phyloP scores from a whole-genome alignment of 2,888 invertebrate genomes.

The Hypomecis atomaria region DNA sequence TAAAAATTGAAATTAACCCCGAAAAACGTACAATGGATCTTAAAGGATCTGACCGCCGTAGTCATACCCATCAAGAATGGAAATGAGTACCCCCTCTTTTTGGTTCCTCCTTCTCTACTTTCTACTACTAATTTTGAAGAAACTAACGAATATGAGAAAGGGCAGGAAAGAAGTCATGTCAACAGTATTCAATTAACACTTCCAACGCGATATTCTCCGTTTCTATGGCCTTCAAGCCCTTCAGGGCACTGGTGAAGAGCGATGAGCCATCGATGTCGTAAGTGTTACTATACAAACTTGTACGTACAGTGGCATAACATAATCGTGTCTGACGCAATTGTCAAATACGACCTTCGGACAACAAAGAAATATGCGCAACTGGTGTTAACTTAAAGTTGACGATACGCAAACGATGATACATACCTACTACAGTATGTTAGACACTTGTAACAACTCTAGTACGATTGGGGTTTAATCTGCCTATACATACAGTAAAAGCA shows the following conservation, averaged over 20 bases:
- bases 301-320: constrained; percentile 11
- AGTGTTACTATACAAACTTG: constrained; percentile 4
- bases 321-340: constrained; percentile 32
- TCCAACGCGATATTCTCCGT: neutral
- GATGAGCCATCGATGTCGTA: constrained; percentile 17
- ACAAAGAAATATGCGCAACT: constrained; percentile 30
- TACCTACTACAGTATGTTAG: neutral
- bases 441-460: neutral
- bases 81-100: too few relatives aligned
- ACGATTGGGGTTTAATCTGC: too few relatives aligned
- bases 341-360: constrained; percentile 43
- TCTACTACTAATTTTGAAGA: neutral
- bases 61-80: too few relatives aligned
- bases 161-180: neutral
- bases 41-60: too few relatives aligned
- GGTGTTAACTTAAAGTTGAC: constrained; percentile 23
- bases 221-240: constrained; percentile 12
- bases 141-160: neutral
- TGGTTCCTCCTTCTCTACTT: too few relatives aligned
- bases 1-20: too few relatives aligned
- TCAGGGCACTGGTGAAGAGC: constrained; percentile 14
- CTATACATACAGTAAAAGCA: too few relatives aligned
- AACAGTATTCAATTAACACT: constrained; percentile 8
- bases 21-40: too few relatives aligned
- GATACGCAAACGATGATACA: too few relatives aligned